A percentile compares a stretch with the other conserved stretches of the same genome.
Conservation (phyloP, 1,140 invertebrate species). For the Aphelenchoides besseyi region DNA sequence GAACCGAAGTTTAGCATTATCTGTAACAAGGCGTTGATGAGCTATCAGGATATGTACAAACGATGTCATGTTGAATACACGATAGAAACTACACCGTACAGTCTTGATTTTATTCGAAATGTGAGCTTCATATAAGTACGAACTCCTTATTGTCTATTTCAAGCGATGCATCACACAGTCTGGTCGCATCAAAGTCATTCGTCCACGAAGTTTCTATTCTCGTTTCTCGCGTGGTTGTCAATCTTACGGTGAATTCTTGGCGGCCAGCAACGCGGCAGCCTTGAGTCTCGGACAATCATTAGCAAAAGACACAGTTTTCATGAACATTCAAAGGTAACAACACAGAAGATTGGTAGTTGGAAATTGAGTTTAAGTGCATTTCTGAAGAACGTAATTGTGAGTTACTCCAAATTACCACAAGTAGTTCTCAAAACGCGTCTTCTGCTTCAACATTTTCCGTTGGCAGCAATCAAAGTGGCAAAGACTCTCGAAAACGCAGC, state of each 20-base stretch:
- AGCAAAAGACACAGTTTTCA: conserved; percentile 56
- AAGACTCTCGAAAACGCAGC: conserved; percentile 34
- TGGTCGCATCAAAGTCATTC: conserved; percentile 27
- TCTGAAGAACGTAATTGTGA: conserved; percentile 37
- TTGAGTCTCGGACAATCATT: conserved; percentile 44
- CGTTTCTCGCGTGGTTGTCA: conserved; percentile 47
- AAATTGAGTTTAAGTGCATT: no score
- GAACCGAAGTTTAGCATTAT: conserved; percentile 41
- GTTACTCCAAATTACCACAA: conserved; percentile 53
- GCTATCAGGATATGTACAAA: conserved; percentile 53
- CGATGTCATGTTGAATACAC: conserved; percentile 53
- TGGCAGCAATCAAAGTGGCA: conserved; percentile 55
- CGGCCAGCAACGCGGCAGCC: not conserved
- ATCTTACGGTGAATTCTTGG: conserved; percentile 30
- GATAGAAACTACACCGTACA: conserved; percentile 23
- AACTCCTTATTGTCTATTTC: conserved; percentile 6
- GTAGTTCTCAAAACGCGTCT: conserved; percentile 59
- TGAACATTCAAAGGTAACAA: conserved; percentile 52
- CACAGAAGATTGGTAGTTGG: no score
- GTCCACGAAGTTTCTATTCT: conserved; percentile 43
- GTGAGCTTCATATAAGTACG: no score
- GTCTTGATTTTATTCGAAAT: conserved; percentile 36
- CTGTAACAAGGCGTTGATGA: conserved; percentile 42
- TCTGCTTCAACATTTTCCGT: conserved; percentile 58
- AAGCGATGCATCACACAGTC: conserved; percentile 35